Evolutionary conservation across 1,140 invertebrate genomes (phyloP).

Genomic region (Berghia stephanieae): DNA sequence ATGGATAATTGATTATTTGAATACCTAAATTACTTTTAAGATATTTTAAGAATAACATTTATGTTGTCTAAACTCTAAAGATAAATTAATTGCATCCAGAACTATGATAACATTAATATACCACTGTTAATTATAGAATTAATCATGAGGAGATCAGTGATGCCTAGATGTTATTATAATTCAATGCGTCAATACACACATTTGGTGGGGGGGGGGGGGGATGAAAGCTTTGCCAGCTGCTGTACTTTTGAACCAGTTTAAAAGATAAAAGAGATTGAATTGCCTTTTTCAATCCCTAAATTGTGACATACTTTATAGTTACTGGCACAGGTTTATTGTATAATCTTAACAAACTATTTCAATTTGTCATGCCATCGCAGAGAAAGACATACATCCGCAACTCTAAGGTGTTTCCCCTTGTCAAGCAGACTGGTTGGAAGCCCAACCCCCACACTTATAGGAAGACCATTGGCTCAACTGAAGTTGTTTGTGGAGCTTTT

Average conservation of each 20-base stretch:
- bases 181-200: no score
- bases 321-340: background rate
- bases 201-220: no score
- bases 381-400: conserved; percentile 96
- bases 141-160: no score
- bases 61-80: no score
- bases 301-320: background rate
- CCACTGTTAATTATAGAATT: no score
- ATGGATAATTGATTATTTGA: no score
- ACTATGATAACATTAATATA: no score
- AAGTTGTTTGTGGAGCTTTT: conserved; percentile 88
- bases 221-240: no score
- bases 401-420: conserved; percentile 93
- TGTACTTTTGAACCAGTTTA: background rate
- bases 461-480: conserved; percentile 84
- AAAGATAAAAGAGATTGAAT: background rate
- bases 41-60: no score
- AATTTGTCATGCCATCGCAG: conserved; percentile 71
- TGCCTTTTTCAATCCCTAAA: background rate
- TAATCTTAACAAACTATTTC: background rate
- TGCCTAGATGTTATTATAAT: no score
- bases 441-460: conserved; percentile 85
- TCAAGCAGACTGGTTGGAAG: conserved; percentile 69
- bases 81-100: no score
- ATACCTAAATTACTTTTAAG: no score